Percentiles rank a stretch among this genome's conserved stretches.
Evolutionary conservation across 2,888 invertebrate species (phyloP).

Genomic region (Melanargia galathea): DNA sequence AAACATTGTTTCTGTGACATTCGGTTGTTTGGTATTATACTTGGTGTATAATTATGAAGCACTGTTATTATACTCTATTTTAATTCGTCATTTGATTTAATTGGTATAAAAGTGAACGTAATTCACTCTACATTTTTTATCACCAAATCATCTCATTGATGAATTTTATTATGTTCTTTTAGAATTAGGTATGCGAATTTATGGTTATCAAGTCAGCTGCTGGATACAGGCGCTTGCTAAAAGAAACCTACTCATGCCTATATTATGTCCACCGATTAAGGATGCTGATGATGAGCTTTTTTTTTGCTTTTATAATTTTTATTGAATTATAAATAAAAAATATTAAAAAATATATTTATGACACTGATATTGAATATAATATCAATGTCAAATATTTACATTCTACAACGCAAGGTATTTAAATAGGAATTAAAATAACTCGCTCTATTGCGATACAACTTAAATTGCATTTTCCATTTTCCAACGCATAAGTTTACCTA

Average conservation of each 20-base stretch:
- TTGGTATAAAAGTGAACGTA: constrained; percentile 12
- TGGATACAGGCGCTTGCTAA: no score
- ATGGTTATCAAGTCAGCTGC: no score
- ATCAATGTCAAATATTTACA: no score
- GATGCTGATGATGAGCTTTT: no score
- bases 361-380: no score
- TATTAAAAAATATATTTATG: no score
- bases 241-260: no score
- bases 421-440: background rate
- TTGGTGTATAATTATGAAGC: constrained; percentile 5
- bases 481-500: background rate
- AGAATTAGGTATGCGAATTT: background rate
- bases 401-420: no score
- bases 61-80: constrained; percentile 9
- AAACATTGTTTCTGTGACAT: constrained; percentile 19
- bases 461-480: background rate
- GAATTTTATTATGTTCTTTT: background rate
- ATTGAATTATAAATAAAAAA: no score
- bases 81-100: constrained; percentile 16
- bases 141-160: background rate
- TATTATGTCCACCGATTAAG: no score
- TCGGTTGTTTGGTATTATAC: constrained; percentile 4
- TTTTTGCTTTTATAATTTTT: no score
- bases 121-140: background rate
- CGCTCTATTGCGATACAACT: no score